Conservation (phyloP, 2,797 vertebrate species). For the Dallia pectoralis region DNA sequence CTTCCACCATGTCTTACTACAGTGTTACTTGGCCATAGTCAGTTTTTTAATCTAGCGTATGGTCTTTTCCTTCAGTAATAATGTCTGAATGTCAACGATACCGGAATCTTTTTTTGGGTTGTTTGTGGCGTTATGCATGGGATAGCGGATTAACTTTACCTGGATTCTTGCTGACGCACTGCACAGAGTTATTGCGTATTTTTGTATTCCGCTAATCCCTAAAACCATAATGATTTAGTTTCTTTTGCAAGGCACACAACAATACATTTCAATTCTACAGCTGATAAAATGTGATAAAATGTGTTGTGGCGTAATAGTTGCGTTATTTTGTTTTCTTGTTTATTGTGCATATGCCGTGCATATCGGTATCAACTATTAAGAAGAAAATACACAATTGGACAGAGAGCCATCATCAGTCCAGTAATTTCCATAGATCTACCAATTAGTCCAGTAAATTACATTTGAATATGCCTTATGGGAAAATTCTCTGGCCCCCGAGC, state of each 20-base stretch:
- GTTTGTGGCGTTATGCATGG: neutral
- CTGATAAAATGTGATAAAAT: too few relatives aligned
- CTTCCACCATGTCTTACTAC: neutral
- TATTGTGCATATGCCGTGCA: neutral
- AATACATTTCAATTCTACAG: neutral
- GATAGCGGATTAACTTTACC: neutral
- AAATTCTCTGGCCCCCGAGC: neutral
- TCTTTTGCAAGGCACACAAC: neutral
- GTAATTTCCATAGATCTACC: neutral
- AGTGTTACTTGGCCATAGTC: neutral
- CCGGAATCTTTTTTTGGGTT: neutral
- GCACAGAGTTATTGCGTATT: neutral
- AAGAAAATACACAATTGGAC: neutral
- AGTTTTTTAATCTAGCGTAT: neutral
- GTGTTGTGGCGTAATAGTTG: neutral
- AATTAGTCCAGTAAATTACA: neutral
- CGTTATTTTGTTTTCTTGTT: neutral
- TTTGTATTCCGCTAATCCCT: neutral
- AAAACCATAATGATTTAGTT: neutral
- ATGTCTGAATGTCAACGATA: neutral
- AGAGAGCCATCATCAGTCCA: neutral
- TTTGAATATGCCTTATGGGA: too few relatives aligned
- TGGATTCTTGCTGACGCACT: neutral
- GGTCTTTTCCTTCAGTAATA: neutral
- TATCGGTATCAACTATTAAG: neutral